A percentile compares a stretch with the other conserved stretches of the same genome.
These are phyloP conservation scores for Callyntrura sp. DNA, from an alignment of 2,888 invertebrate genomes.

Conservation along the genomic window DNA sequence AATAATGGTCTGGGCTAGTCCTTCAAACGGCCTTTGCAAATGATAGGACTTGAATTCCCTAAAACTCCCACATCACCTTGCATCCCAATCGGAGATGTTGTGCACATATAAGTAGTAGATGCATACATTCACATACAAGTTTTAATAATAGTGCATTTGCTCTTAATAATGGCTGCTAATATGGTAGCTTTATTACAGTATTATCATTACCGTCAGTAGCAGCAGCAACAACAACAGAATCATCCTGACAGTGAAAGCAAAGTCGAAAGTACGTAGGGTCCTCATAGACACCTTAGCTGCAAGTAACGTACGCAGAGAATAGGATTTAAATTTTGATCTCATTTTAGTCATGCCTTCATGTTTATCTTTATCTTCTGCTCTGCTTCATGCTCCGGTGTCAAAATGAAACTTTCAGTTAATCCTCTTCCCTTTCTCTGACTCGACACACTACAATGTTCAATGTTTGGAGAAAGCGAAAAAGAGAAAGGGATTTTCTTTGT, in stretches of 20 bases:
- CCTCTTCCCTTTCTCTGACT: conserved; percentile 41
- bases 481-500: conserved; percentile 62
- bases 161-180: not conserved
- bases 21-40: conserved; percentile 6
- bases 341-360: conserved; percentile 60
- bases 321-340: conserved; percentile 70
- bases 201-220: conserved; percentile 35
- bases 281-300: not conserved
- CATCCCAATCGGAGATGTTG: not conserved
- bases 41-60: conserved; percentile 5
- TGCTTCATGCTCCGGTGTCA: conserved; percentile 48
- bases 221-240: too few relatives aligned
- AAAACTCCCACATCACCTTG: too few relatives aligned
- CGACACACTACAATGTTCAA: too few relatives aligned
- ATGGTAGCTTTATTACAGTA: too few relatives aligned
- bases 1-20: not conserved
- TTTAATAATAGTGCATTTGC: conserved; percentile 1
- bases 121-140: not conserved
- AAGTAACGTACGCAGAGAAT: not conserved
- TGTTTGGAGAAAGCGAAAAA: conserved; percentile 8
- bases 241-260: conserved; percentile 4
- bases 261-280: not conserved
- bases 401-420: conserved; percentile 71
- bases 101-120: not conserved
- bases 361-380: conserved; percentile 61